Evolutionary conservation across 2,113 vertebrate genomes (phyloP).

Genomic region (Ceyx melanurus): DNA sequence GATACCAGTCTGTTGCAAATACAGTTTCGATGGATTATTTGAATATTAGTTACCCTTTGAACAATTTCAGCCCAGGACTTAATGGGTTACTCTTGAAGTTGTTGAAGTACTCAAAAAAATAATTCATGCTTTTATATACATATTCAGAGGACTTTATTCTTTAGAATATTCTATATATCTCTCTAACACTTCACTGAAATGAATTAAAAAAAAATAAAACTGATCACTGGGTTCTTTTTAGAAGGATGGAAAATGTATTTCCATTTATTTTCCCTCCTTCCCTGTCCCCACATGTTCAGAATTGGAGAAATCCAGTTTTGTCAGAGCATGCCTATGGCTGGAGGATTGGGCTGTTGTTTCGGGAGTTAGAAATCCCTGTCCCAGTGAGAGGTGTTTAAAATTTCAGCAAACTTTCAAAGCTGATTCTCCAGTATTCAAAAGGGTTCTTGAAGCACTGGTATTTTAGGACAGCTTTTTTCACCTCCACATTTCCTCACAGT

Average conservation of each 20-base stretch:
- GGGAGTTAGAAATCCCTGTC: background rate
- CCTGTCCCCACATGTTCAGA: background rate
- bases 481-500: background rate
- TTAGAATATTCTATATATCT: slow-evolving; percentile 1
- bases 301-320: background rate
- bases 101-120: slow-evolving; percentile 7
- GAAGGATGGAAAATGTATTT: background rate
- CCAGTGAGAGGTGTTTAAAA: background rate
- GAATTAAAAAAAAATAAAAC: background rate
- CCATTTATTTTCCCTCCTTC: background rate
- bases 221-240: slow-evolving; percentile 4
- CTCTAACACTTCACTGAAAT: background rate
- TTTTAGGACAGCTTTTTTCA: slow-evolving; percentile 25
- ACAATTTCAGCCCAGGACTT: background rate
- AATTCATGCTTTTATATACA: background rate
- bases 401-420: background rate
- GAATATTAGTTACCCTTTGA: slow-evolving; percentile 47
- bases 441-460: background rate
- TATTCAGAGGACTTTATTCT: slow-evolving; percentile 36
- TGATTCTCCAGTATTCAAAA: background rate
- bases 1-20: slow-evolving; percentile 34
- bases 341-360: background rate
- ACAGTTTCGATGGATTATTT: slow-evolving; percentile 44
- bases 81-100: slow-evolving; percentile 35
- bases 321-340: background rate